phyloP scores from a whole-genome alignment of 1,140 invertebrate species.

The Zaprionus kolodkinae region DNA sequence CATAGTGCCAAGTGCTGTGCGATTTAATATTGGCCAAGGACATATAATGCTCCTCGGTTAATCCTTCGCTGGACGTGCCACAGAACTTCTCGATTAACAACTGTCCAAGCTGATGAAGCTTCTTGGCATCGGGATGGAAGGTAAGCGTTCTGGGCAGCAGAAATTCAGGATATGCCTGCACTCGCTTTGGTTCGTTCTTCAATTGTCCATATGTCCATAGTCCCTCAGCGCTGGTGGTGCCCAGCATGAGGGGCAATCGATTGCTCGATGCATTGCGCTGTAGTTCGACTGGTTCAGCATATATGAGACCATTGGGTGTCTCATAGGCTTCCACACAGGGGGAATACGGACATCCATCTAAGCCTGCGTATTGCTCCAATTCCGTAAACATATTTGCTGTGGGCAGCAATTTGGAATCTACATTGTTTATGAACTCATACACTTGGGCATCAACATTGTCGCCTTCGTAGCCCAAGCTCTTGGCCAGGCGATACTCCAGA shows the following conservation, averaged over 20 bases:
- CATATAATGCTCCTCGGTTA: constrained; percentile 4
- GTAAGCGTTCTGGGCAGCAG: constrained; percentile 47
- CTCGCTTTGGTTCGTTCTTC: constrained; percentile 16
- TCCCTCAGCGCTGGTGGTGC: constrained; percentile 54
- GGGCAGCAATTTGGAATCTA: constrained; percentile 42
- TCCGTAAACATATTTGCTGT: constrained; percentile 34
- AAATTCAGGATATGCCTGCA: constrained; percentile 34
- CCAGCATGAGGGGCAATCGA: constrained; percentile 63
- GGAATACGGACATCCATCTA: not conserved
- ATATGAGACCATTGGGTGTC: constrained; percentile 43
- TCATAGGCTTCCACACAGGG: constrained; percentile 56
- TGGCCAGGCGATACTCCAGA: constrained; percentile 65
- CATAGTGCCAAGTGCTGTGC: constrained; percentile 67
- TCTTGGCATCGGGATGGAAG: constrained; percentile 23
- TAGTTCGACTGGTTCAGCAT: constrained; percentile 45
- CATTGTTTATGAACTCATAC: constrained; percentile 38
- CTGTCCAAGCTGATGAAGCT: constrained; percentile 44
- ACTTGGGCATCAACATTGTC: constrained; percentile 52
- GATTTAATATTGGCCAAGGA: constrained; percentile 16
- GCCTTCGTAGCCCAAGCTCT: constrained; percentile 67
- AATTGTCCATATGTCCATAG: not conserved
- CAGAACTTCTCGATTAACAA: constrained; percentile 43
- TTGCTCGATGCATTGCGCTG: constrained; percentile 64
- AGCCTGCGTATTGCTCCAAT: constrained; percentile 24
- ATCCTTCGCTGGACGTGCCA: constrained; percentile 4